Evolutionary conservation across 2,888 invertebrate genomes (phyloP).

Genomic region (Caenorhabditis panamensis): DNA sequence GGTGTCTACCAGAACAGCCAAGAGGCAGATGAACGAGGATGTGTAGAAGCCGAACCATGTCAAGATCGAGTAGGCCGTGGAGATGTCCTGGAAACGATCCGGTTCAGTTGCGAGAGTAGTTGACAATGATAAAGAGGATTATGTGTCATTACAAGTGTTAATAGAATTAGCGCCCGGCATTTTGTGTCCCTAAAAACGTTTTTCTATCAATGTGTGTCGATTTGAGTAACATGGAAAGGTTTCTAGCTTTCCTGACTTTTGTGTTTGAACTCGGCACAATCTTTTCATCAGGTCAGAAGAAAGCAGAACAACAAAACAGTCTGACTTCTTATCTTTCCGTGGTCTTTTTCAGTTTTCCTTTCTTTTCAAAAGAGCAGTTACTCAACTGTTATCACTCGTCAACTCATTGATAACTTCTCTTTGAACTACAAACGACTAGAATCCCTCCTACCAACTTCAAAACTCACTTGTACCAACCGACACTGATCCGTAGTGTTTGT

Average conservation of each 20-base stretch:
- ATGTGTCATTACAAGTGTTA: background rate
- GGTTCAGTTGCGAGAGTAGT: no score
- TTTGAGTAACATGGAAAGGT: background rate
- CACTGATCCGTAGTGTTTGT: conserved; percentile 27
- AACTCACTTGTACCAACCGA: conserved; percentile 25
- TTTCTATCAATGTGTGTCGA: background rate
- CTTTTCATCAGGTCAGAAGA: no score
- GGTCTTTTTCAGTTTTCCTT: no score
- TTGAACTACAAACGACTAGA: background rate
- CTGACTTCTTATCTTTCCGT: background rate
- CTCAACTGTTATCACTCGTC: background rate
- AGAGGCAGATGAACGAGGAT: conserved; percentile 13
- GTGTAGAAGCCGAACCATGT: conserved; percentile 40
- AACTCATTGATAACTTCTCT: no score
- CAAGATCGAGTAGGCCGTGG: conserved; percentile 16
- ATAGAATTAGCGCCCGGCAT: background rate
- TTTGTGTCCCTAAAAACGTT: background rate
- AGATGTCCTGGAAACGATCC: conserved; percentile 22
- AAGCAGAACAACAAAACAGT: no score
- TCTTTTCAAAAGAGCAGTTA: background rate
- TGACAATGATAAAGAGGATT: background rate
- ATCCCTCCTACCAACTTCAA: no score
- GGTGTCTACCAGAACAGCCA: conserved; percentile 24
- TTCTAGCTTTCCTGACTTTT: background rate
- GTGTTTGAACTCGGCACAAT: background rate